Conservation (phyloP, 1,140 invertebrate genomes). For the Nylanderia fulva region DNA sequence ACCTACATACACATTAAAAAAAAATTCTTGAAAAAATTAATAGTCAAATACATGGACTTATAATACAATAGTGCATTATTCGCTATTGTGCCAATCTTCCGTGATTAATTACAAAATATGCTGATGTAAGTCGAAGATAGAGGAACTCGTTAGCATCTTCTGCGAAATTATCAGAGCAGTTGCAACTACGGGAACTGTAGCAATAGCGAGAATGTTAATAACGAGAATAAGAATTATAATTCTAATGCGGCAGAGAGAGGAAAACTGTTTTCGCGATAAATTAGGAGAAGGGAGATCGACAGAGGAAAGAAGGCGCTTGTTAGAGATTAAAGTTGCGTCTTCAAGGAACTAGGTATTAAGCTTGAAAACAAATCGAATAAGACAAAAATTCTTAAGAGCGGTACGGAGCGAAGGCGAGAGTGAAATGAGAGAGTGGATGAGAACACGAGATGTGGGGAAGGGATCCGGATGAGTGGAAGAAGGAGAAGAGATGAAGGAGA, state of each 20-base stretch:
- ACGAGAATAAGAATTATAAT: slow-evolving; percentile 31
- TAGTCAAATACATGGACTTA: background rate
- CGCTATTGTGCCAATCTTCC: background rate
- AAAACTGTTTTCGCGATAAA: slow-evolving; percentile 42
- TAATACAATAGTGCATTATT: background rate
- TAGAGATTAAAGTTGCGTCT: background rate
- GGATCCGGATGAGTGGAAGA: slow-evolving; percentile 10
- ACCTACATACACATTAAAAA: too few species aligned
- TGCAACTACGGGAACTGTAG: background rate
- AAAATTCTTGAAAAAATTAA: background rate
- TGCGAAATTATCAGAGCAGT: background rate
- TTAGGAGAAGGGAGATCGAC: slow-evolving; percentile 21
- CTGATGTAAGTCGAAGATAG: background rate
- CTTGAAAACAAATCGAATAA: background rate
- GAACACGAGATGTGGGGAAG: slow-evolving; percentile 27
- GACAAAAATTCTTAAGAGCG: background rate
- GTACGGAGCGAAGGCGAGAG: slow-evolving; percentile 22
- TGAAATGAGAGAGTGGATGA: slow-evolving; percentile 18
- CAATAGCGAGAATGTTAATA: slow-evolving; percentile 8
- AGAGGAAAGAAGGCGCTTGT: slow-evolving; percentile 5
- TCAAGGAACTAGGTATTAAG: background rate
- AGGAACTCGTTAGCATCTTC: background rate
- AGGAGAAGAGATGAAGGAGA: slow-evolving; percentile 46
- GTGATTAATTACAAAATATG: slow-evolving; percentile 17
- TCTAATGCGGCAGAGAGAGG: background rate